These are phyloP conservation scores for Nephrotoma guestfalica DNA, from an alignment of 2,888 invertebrate genomes.

Conservation along the genomic window DNA sequence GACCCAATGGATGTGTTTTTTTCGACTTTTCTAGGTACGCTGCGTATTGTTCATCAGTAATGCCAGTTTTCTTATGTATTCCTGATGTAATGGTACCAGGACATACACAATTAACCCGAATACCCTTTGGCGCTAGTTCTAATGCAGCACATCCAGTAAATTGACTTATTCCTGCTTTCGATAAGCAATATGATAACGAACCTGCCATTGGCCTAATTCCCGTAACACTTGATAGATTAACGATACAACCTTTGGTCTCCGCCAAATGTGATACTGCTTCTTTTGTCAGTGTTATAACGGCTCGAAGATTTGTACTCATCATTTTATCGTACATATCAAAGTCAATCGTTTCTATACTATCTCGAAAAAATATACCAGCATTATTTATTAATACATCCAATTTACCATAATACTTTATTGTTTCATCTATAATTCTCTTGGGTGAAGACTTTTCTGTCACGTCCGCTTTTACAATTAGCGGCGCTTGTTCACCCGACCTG, in stretches of 20 bases:
- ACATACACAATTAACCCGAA: conserved; percentile 74
- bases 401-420: conserved; percentile 46
- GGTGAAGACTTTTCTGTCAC: conserved; percentile 49
- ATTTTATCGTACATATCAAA: conserved; percentile 67
- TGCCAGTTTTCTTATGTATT: conserved; percentile 56
- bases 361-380: conserved; percentile 61
- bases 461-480: conserved; percentile 41
- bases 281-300: conserved; percentile 57
- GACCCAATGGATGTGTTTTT: conserved; percentile 70
- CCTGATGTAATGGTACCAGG: conserved; percentile 78
- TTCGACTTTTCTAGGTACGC: conserved; percentile 62
- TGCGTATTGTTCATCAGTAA: conserved; percentile 57
- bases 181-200: conserved; percentile 72
- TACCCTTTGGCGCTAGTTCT: conserved; percentile 55
- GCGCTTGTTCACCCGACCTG: conserved; percentile 32
- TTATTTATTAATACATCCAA: conserved; percentile 65
- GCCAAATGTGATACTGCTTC: conserved; percentile 64
- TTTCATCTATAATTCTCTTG: conserved; percentile 46
- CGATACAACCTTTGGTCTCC: conserved; percentile 60
- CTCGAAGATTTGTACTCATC: conserved; percentile 69
- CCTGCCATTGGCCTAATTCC: conserved; percentile 72
- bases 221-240: conserved; percentile 81
- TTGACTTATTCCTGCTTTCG: conserved; percentile 81
- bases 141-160: conserved; percentile 78
- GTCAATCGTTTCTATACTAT: conserved; percentile 64